These are phyloP conservation scores for Antrozous pallidus DNA, from an alignment of 2,797 vertebrate genomes.

Conservation along the genomic window DNA sequence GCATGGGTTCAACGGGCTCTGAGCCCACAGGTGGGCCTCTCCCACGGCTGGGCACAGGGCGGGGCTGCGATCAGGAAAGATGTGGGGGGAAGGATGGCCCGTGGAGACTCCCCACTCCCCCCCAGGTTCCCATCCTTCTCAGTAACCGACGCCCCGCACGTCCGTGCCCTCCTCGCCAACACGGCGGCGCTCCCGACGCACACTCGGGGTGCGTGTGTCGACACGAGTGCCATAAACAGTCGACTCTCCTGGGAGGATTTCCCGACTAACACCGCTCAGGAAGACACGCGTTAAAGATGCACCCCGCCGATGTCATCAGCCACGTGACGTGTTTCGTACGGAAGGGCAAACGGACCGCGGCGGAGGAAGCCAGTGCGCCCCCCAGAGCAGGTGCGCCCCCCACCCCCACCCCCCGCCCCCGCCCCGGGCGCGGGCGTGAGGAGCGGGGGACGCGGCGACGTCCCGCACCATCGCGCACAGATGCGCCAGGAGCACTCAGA, in stretches of 20 bases:
- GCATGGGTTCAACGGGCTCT: not conserved
- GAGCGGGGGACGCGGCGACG: too few species aligned
- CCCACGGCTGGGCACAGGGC: not conserved
- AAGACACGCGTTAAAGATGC: not conserved
- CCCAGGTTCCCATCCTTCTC: not conserved
- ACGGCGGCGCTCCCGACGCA: rapidly evolving
- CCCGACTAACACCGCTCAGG: not conserved
- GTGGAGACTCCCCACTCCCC: rapidly evolving
- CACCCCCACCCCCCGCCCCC: too few species aligned
- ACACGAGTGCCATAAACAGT: rapidly evolving
- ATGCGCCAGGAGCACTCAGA: not conserved
- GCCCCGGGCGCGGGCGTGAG: not conserved
- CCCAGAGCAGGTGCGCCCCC: not conserved
- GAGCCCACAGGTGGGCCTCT: rapidly evolving
- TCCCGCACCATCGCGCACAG: not conserved
- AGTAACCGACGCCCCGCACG: rapidly evolving
- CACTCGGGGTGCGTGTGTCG: rapidly evolving
- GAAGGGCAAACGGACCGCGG: not conserved
- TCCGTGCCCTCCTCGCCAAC: rapidly evolving
- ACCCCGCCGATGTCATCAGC: not conserved
- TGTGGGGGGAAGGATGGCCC: rapidly evolving
- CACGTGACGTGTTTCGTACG: not conserved
- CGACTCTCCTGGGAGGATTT: not conserved
- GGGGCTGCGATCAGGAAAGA: not conserved
- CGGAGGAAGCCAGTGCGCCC: not conserved